Base-by-base conservation (phyloP, 2,888 invertebrate genomes). In the Tigriopus californicus region DNA sequence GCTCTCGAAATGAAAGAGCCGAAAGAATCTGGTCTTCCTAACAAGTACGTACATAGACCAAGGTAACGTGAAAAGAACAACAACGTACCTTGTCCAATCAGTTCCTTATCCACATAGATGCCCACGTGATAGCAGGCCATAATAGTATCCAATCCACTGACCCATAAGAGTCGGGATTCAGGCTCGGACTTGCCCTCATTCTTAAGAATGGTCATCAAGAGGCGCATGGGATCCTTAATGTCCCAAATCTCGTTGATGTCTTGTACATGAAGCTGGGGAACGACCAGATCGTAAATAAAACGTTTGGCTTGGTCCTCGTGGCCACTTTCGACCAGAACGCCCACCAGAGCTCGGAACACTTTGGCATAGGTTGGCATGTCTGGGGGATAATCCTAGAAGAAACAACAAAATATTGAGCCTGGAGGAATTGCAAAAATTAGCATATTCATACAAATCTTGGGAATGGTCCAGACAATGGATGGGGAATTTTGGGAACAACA, bases 71-170 rank as follows among this genome's bases (percentile, higher is more conserved):
- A 33, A 5, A 8, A 33, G 8, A 33, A 8, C 3, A 33, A 33
- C 33, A 8, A 51, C 72, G 72, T 73, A 90, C 92, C 86, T 71
- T 82, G 76, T 52, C 91, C 88, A 58, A 92, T 72, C 65, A 88
- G 77, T 68, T 82, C 72, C 71, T 83, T 83, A 65, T 89, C 79
- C 8, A 79, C 76, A 71, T 94, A 98, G 12, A 98, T 74, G 1
- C 87, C 97, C 11, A 97, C 83, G 68, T 85, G 79, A 70, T 83
- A 94, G 60, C 83, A 80, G 0, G 91, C 82, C 41, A 90, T 73
- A 41, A 95, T 74, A 0, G 94, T 89, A 65, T 81, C 82, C 51
- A 74, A 76, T 6, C 85, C 95, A 1, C 81, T 76, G 63, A 86
- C 79, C 6, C 82, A 82, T 52, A 95, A 79, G 1, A 97, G 68